phyloP scores from a whole-genome alignment of 2,888 invertebrate species.

The Spisula subtruncata region DNA sequence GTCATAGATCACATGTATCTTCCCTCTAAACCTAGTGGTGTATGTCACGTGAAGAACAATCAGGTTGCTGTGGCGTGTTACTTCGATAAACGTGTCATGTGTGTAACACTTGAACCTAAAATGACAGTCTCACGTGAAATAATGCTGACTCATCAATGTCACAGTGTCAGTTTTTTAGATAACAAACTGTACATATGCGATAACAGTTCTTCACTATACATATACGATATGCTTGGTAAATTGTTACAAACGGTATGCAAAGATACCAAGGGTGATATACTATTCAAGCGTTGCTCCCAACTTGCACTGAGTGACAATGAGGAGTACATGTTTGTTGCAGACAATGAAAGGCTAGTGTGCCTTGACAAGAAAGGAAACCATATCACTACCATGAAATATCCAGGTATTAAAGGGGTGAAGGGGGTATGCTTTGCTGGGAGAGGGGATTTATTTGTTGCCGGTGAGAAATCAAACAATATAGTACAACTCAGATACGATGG shows the following conservation, averaged over 20 bases:
- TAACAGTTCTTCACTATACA: background rate
- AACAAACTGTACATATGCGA: conserved; percentile 2
- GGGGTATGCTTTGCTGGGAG: background rate
- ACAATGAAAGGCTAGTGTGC: background rate
- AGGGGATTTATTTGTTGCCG: conserved; percentile 15
- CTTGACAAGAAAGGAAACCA: background rate
- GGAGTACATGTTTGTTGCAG: conserved; percentile 2
- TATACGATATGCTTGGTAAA: conserved; percentile 24
- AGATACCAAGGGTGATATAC: background rate
- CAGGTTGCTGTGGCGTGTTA: background rate
- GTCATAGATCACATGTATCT: background rate
- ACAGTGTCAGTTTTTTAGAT: background rate
- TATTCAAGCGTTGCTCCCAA: background rate
- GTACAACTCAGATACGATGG: conserved; percentile 3
- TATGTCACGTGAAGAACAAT: background rate
- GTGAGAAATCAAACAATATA: conserved; percentile 10
- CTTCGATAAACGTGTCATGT: background rate
- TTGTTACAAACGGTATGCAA: conserved; percentile 1
- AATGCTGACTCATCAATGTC: background rate
- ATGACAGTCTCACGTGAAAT: background rate
- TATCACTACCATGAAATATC: background rate
- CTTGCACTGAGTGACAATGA: background rate
- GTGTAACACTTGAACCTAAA: background rate
- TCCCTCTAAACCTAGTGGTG: background rate
- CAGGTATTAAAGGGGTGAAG: background rate